Percentiles rank a stretch among this genome's conserved stretches.
These are phyloP conservation scores for Geotrypetes seraphini DNA, from an alignment of 2,797 vertebrate species.

Conservation along the genomic window DNA sequence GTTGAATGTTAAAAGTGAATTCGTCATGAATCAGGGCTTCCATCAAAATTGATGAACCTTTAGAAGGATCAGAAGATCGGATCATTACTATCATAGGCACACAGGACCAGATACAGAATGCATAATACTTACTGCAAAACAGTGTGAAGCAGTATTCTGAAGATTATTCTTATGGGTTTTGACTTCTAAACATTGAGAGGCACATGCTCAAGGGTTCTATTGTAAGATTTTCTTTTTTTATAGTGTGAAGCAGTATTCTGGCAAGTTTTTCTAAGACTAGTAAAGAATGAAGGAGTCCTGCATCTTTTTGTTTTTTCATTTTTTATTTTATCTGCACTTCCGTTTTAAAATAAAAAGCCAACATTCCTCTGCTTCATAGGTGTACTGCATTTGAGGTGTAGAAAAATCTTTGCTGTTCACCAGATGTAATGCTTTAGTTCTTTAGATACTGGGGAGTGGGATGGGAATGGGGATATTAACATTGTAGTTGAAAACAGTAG, in stretches of 20 bases:
- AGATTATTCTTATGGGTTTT: constrained; percentile 19
- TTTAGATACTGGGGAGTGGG: constrained; percentile 35
- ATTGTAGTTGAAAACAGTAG: constrained; percentile 56
- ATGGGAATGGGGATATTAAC: constrained; percentile 44
- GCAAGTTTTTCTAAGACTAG: constrained; percentile 92
- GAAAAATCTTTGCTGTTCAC: constrained; percentile 58
- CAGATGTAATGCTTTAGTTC: constrained; percentile 54
- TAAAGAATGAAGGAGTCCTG: constrained; percentile 81
- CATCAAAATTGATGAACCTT: constrained; percentile 95
- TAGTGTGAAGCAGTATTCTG: constrained; percentile 98
- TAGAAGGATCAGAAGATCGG: constrained; percentile 94
- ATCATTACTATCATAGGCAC: constrained; percentile 97
- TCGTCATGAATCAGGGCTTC: constrained; percentile 94
- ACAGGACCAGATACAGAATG: constrained; percentile 98
- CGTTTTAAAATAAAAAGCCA: constrained; percentile 70
- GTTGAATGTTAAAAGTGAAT: no score
- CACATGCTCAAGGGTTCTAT: constrained; percentile 77
- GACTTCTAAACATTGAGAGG: constrained; percentile 25
- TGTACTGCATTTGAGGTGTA: constrained; percentile 71
- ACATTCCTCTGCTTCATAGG: constrained; percentile 86
- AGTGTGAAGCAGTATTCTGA: constrained; percentile 70
- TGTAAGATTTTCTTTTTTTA: constrained; percentile 75
- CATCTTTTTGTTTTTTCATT: constrained; percentile 70
- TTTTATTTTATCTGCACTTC: constrained; percentile 58
- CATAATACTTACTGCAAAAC: constrained; percentile 97